Evolutionary conservation across 2,113 vertebrate genomes (phyloP), one percentile per base, ranked within the genome.

Genomic region (Fregetta grallaria): DNA sequence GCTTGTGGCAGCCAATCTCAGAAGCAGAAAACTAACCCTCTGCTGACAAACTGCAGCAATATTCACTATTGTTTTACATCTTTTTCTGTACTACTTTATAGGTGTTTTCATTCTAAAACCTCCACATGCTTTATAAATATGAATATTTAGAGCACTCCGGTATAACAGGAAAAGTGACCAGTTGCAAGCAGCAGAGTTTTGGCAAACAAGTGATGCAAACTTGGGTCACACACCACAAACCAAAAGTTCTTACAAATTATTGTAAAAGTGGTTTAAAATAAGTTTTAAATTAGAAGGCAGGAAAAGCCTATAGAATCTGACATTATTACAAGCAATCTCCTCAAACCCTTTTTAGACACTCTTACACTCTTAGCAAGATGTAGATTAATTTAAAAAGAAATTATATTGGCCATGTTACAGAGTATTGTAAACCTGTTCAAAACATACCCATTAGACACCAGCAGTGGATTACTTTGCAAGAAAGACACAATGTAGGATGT

Each of bases 401-500:
- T 30, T 3, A 49, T 61, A 63, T 2, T 44, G 53, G 32, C 52
- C 56, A 38, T 82, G 13, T 72, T 75, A 21, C 1, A 44, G 20
- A 71, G 5, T 26, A 29, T 50, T 68, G 34, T 38, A 34, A 58
- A 15, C 47, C 30, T 40, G 49, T 18, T 76, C 58, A 30, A 45
- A 66, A 53, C 53, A 49, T 8, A 67, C 9, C 19, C 36, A n/a
- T 30, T 15, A n/a, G 44, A 47, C 34, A 52, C 23, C 49, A 87
- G 56, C 16, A 78, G 44, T 20, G 34, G 52, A 53, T 85, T 58
- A 56, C 36, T 88, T 36, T 36, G 14, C 15, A 79, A 44, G 27
- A 61, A 23, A 27, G 36, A 86, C 0, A 0, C 20, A 14, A 14
- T 1, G 10, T 38, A 47, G 23, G 23, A 44, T 50, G 13, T 6